These are phyloP conservation scores for Lithophane leautieri DNA, from an alignment of 2,888 invertebrate genomes.

Conservation along the genomic window DNA sequence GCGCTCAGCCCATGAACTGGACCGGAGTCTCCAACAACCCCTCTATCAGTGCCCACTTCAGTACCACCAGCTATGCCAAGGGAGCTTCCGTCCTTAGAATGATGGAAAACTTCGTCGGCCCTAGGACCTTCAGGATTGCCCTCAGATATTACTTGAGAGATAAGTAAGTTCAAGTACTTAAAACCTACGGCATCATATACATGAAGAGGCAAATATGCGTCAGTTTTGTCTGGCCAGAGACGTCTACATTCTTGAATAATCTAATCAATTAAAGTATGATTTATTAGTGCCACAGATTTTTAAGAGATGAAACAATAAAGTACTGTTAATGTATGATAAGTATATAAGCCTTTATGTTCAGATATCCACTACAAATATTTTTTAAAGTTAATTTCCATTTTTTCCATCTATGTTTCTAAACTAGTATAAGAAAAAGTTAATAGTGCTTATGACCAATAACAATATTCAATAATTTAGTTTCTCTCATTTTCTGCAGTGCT, in stretches of 20 bases:
- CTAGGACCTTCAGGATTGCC: conserved; percentile 88
- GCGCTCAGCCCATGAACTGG: conserved; percentile 85
- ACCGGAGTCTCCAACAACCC: conserved; percentile 88
- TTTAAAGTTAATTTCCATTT: background rate
- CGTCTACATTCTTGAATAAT: background rate
- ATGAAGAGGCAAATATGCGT: background rate
- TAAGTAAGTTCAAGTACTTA: conserved; percentile 82
- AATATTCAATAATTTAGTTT: background rate
- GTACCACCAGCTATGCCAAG: conserved; percentile 93
- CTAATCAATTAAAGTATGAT: background rate
- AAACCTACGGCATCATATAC: background rate
- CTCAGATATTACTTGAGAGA: conserved; percentile 90
- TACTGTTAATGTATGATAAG: background rate
- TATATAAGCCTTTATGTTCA: background rate
- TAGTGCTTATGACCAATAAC: background rate
- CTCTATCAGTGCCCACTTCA: conserved; percentile 91
- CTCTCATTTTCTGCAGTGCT: conserved; percentile 69
- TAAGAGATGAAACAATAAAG: background rate
- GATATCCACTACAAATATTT: too few relatives aligned
- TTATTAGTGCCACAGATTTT: background rate
- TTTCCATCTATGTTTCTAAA: too few relatives aligned
- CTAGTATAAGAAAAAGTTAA: background rate
- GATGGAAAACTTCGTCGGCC: conserved; percentile 91
- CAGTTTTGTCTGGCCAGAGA: background rate
- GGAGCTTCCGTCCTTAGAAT: conserved; percentile 92